These are phyloP conservation scores for Phylloscopus trochilus DNA, from an alignment of 2,113 vertebrate species.

Conservation along the genomic window DNA sequence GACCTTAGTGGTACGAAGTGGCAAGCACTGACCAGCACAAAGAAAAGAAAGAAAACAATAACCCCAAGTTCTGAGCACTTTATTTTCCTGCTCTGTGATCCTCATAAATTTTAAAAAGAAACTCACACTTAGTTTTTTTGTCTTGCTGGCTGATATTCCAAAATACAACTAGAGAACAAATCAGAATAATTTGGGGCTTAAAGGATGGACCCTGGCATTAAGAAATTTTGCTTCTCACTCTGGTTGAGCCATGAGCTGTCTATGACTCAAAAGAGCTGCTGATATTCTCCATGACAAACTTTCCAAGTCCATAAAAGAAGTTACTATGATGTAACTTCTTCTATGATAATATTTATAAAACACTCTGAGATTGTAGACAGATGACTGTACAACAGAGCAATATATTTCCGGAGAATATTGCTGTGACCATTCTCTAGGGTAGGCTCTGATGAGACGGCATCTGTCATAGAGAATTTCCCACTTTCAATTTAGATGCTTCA, in stretches of 20 bases:
- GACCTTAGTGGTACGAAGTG: background rate
- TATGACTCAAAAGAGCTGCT: background rate
- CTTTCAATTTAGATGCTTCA: background rate
- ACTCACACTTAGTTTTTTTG: background rate
- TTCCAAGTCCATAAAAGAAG: background rate
- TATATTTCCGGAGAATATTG: background rate
- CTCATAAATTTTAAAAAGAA: background rate
- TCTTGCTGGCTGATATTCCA: background rate
- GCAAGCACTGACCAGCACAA: background rate
- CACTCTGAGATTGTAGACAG: background rate
- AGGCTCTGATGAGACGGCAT: background rate
- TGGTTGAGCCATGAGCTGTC: background rate
- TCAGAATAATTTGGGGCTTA: background rate
- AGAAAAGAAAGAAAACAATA: background rate
- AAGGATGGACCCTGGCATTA: background rate
- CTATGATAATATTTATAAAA: background rate
- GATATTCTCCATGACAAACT: conserved; percentile 12
- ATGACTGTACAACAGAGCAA: background rate
- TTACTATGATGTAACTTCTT: background rate
- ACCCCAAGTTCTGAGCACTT: background rate
- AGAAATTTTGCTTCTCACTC: background rate
- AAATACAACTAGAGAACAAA: background rate
- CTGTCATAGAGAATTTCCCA: background rate
- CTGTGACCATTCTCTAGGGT: background rate
- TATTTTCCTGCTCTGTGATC: background rate